Evolutionary conservation across 2,797 vertebrate genomes (phyloP), one percentile per base, ranked within the genome.

Genomic region (Kryptolebias ocellatus): DNA sequence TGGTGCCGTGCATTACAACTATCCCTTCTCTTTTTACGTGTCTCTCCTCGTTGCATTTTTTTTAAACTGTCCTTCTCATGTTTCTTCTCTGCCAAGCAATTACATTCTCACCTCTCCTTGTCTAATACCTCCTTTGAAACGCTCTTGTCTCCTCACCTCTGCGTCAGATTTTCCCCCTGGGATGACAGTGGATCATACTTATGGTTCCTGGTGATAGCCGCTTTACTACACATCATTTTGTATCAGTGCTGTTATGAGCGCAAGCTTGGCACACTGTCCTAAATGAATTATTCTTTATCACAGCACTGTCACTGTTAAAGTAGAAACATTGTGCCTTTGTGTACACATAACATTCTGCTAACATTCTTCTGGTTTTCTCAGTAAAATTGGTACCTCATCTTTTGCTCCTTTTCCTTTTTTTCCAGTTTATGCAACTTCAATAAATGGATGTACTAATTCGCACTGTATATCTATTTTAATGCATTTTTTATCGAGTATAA

Each of bases 141-240:
- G 63, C 37, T 68, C 45, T 44, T 34, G 24, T 70, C 59, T 44
- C 70, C 20, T 71, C 49, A 55, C 72, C 39, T 59, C 28, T 49
- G 52, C 47, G 11, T 53, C 24, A 44, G 28, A 56, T 53, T 60
- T 24, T 58, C 4, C 57, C 55, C 44, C 5, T 3, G 65, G 37
- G 78, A 73, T 69, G 17, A 70, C 51, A 18, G 5, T 58, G 28
- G 60, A 47, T 78, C 28, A 17, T 37, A 44, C 24, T 45, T 49
- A 57, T 74, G 72, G 53, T 65, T 74, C 16, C 60, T 58, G 20
- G n/a, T 52, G 44, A 46, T 65, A 53, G 61, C 31, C 57, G 77
- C 65, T 54, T 49, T 53, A 52, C 47, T 69, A 53, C 37, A 42
- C 42, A 74, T 60, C 45, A 8, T 8, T 67, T 68, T 68, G 17